Conservation (phyloP, 2,113 vertebrate genomes). For the Osmerus mordax region DNA sequence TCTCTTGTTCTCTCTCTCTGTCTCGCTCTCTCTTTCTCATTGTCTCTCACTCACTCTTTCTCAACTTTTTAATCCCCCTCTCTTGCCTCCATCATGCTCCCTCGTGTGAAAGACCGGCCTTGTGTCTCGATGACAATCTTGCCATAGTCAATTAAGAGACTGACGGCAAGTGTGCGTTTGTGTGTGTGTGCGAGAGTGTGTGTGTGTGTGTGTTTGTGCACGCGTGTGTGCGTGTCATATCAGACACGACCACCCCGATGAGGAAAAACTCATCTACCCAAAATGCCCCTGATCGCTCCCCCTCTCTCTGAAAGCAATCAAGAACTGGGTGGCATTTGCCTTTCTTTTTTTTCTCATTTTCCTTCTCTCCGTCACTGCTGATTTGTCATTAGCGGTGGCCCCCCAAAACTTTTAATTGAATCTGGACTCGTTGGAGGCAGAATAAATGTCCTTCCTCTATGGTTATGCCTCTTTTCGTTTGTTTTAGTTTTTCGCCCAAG, state of each 20-base stretch:
- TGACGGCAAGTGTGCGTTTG: background rate
- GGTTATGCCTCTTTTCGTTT: background rate
- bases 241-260: no score
- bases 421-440: constrained; percentile 8
- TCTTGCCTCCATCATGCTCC: background rate
- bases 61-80: background rate
- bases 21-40: background rate
- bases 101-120: background rate
- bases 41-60: background rate
- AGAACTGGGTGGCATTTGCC: no score
- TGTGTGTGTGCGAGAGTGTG: background rate
- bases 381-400: constrained; percentile 5
- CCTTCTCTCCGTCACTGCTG: background rate
- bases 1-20: background rate
- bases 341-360: background rate
- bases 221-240: background rate
- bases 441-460: background rate
- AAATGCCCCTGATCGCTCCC: background rate
- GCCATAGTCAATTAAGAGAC: background rate
- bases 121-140: background rate
- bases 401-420: constrained; percentile 30
- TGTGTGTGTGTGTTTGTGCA: constrained; percentile 14
- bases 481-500: background rate
- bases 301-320: background rate
- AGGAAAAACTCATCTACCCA: no score